Evolutionary conservation across 2,888 invertebrate species (phyloP).

Genomic region (Lordiphosa fenestrarum): DNA sequence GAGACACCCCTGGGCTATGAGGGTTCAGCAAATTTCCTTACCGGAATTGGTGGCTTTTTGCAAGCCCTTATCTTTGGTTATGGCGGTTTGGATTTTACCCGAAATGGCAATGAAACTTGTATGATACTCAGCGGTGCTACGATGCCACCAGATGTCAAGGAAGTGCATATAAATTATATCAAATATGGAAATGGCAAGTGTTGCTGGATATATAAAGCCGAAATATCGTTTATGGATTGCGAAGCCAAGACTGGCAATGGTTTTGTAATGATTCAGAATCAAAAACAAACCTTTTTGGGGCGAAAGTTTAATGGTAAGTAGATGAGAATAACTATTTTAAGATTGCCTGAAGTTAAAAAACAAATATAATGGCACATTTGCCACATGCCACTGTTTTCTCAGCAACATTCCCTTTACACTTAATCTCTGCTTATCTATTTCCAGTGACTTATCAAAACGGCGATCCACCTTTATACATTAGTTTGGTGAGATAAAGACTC

Average conservation of each 20-base stretch:
- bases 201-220: slow-evolving; percentile 21
- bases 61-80: slow-evolving; percentile 83
- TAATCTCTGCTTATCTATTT: slow-evolving; percentile 6
- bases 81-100: slow-evolving; percentile 82
- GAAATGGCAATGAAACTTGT: slow-evolving; percentile 45
- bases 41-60: slow-evolving; percentile 84
- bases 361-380: neutral
- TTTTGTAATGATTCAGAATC: slow-evolving; percentile 35
- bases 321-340: too few species aligned
- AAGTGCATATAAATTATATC: slow-evolving; percentile 37
- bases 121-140: slow-evolving; percentile 15
- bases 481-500: slow-evolving; percentile 21
- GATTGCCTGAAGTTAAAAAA: too few species aligned
- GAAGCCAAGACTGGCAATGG: neutral
- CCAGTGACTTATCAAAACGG: slow-evolving; percentile 29
- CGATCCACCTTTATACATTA: slow-evolving; percentile 33
- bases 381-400: too few species aligned
- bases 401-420: neutral
- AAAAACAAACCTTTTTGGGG: slow-evolving; percentile 18
- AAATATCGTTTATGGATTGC: slow-evolving; percentile 28
- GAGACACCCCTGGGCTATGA: slow-evolving; percentile 81
- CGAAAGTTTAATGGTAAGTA: slow-evolving; percentile 38
- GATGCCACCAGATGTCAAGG: slow-evolving; percentile 41
- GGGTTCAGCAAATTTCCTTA: slow-evolving; percentile 83
- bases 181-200: slow-evolving; percentile 39